A percentile compares a stretch with the other conserved stretches of the same genome.
These are phyloP conservation scores for Ectemnius cavifrons DNA, from an alignment of 2,888 invertebrate genomes.

Conservation along the genomic window DNA sequence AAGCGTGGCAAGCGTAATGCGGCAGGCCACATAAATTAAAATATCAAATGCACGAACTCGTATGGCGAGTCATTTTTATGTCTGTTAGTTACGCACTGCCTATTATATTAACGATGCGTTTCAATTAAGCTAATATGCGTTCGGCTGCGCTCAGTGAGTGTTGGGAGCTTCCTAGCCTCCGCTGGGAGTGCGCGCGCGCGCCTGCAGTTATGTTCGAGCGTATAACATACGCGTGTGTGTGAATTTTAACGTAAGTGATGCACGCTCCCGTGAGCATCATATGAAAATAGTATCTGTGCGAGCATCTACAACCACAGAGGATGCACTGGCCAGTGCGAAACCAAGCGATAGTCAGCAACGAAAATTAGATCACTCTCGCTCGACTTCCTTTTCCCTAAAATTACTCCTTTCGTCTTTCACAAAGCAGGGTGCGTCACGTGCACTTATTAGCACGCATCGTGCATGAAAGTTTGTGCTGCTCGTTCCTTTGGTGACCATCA, in stretches of 20 bases:
- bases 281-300: too few species aligned
- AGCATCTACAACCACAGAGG: too few species aligned
- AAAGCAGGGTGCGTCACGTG: too few species aligned
- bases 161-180: slow-evolving; percentile 1
- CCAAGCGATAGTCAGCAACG: too few species aligned
- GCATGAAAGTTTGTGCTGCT: too few species aligned
- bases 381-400: too few species aligned
- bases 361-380: too few species aligned
- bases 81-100: slow-evolving; percentile 52
- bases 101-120: slow-evolving; percentile 59
- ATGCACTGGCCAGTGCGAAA: too few species aligned
- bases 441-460: too few species aligned
- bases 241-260: slow-evolving; percentile 31
- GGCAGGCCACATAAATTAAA: slow-evolving; percentile 47
- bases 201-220: not conserved
- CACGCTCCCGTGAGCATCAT: slow-evolving; percentile 8
- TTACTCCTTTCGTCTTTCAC: too few species aligned
- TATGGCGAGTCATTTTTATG: slow-evolving; percentile 44
- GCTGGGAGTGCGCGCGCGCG: slow-evolving; percentile 10
- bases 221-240: too few species aligned
- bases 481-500: too few species aligned
- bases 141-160: slow-evolving; percentile 25
- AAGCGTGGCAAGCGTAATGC: slow-evolving; percentile 20
- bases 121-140: slow-evolving; percentile 60
- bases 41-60: slow-evolving; percentile 41